Conservation (phyloP, 1,140 invertebrate genomes). For the Bombyx mori region ASM3026992v2 NC_085128.1:1274501-1275000, state of each 20-base stretch:
- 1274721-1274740: too few relatives aligned
- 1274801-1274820: conserved; percentile 13
- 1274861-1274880: conserved; percentile 24
- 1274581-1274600: conserved; percentile 27
- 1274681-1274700: too few relatives aligned
- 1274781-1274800: too few relatives aligned
- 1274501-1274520: conserved; percentile 24
- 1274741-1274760: too few relatives aligned
- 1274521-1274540: conserved; percentile 27
- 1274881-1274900: conserved; percentile 28
- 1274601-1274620: conserved; percentile 9
- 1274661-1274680: background rate
- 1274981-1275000: conserved; percentile 22
- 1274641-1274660: conserved; percentile 10
- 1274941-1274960: conserved; percentile 16
- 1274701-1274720: too few relatives aligned
- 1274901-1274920: conserved; percentile 25
- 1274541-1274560: conserved; percentile 28
- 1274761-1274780: too few relatives aligned
- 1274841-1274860: conserved; percentile 34
- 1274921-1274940: conserved; percentile 35
- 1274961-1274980: conserved; percentile 24
- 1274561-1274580: conserved; percentile 27
- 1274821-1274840: conserved; percentile 18
- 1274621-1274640: conserved; percentile 9